phyloP scores from a whole-genome alignment of 2,797 vertebrate genomes.

The Mustela erminea region DNA sequence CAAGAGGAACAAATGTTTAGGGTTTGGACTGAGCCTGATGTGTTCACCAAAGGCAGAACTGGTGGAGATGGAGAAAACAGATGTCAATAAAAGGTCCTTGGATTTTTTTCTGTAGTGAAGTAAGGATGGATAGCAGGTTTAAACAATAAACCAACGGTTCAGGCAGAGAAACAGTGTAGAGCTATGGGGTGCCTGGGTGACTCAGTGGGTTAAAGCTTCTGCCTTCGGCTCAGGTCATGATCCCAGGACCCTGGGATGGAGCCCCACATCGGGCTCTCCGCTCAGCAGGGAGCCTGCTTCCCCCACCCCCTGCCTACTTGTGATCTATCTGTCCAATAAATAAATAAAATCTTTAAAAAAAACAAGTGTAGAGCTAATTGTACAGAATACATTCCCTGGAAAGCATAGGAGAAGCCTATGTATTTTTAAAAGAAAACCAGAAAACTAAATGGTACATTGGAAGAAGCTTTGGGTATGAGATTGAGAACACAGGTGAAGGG shows the following conservation, averaged over 20 bases:
- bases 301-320: too few relatives aligned
- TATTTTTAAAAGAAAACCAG: constrained; percentile 6
- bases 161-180: not conserved
- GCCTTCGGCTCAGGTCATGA: too few relatives aligned
- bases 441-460: not conserved
- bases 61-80: not conserved
- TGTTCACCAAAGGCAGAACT: not conserved
- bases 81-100: not conserved
- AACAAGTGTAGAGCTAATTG: not conserved
- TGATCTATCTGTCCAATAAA: too few relatives aligned
- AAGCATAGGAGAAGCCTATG: not conserved
- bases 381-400: not conserved
- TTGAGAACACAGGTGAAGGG: not conserved
- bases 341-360: too few relatives aligned
- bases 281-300: too few relatives aligned
- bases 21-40: not conserved
- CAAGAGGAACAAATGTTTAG: not conserved
- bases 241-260: too few relatives aligned
- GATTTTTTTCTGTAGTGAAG: constrained; percentile 7
- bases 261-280: too few relatives aligned
- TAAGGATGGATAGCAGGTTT: not conserved
- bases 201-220: too few relatives aligned
- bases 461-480: not conserved
- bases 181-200: not conserved
- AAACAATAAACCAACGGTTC: not conserved